Evolutionary conservation across 2,113 vertebrate genomes (phyloP).

Genomic region (Hippocampus comes): DNA sequence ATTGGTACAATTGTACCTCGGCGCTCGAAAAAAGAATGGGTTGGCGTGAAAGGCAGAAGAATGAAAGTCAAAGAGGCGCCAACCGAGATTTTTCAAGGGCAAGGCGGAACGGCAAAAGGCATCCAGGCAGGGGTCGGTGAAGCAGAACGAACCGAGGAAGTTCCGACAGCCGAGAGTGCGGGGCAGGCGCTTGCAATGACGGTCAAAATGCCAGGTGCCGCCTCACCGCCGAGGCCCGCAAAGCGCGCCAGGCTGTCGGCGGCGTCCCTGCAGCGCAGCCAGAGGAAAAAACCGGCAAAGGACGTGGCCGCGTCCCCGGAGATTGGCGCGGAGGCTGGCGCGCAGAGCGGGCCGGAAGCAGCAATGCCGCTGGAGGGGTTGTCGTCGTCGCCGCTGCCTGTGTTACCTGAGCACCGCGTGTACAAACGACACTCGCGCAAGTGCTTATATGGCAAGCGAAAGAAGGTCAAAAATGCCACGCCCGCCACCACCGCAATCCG

Average conservation of each 20-base stretch:
- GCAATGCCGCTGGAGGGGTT: conserved; percentile 41
- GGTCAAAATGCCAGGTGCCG: conserved; percentile 32
- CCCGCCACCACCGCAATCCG: conserved; percentile 6
- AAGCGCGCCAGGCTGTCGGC: conserved; percentile 24
- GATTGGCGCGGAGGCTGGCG: conserved; percentile 44
- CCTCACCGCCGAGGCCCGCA: conserved; percentile 17
- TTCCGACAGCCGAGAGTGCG: conserved; percentile 32
- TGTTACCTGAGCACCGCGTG: conserved; percentile 3
- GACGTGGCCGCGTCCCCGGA: conserved; percentile 47
- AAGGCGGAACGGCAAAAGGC: conserved; percentile 25
- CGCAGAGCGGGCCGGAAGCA: conserved; percentile 40
- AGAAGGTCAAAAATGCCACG: neutral
- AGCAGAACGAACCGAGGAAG: neutral
- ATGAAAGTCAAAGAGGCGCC: conserved; percentile 28
- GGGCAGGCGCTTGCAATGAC: conserved; percentile 43
- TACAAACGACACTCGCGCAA: conserved; percentile 31
- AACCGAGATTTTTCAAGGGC: conserved; percentile 36
- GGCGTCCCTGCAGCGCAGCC: conserved; percentile 38
- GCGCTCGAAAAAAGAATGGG: conserved; percentile 29
- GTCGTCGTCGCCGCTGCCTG: neutral
- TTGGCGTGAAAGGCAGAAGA: conserved; percentile 4
- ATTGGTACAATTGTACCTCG: conserved; percentile 44
- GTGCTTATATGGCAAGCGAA: conserved; percentile 43
- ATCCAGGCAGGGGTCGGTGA: neutral
- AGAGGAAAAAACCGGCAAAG: conserved; percentile 34